Conservation (phyloP, 2,797 vertebrate genomes). For the Thunnus albacares region DNA sequence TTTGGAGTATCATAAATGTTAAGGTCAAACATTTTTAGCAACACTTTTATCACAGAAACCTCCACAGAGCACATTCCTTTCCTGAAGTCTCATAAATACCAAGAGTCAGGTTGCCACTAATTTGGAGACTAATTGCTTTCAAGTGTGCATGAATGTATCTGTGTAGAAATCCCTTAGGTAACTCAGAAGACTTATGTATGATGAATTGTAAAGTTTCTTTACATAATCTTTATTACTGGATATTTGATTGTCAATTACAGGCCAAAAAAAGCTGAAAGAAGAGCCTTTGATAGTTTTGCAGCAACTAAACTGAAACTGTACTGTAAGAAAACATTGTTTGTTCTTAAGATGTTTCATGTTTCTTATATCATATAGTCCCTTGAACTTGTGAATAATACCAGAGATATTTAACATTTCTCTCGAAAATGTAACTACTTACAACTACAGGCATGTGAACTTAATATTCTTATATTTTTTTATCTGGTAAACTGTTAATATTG, state of each 20-base stretch:
- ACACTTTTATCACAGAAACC: neutral
- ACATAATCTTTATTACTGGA: neutral
- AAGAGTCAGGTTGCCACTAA: neutral
- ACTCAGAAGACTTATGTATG: too few species aligned
- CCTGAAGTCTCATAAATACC: neutral
- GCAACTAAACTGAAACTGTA: neutral
- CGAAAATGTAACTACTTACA: neutral
- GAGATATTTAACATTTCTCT: neutral
- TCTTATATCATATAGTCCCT: neutral
- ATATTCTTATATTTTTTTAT: neutral
- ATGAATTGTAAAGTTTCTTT: neutral
- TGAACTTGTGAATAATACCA: neutral
- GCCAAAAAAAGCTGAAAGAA: neutral
- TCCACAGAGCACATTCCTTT: neutral
- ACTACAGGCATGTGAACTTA: neutral
- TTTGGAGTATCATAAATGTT: neutral
- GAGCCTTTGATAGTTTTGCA: neutral
- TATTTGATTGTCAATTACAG: neutral
- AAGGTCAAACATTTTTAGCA: neutral
- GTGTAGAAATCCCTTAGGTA: neutral
- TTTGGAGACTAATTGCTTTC: neutral
- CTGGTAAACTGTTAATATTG: neutral
- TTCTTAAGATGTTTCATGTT: too few species aligned
- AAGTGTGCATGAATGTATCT: neutral
- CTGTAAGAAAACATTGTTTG: neutral